These are phyloP conservation scores for Callocephalon fimbriatum DNA, from an alignment of 2,113 vertebrate species.

Conservation along the genomic window DNA sequence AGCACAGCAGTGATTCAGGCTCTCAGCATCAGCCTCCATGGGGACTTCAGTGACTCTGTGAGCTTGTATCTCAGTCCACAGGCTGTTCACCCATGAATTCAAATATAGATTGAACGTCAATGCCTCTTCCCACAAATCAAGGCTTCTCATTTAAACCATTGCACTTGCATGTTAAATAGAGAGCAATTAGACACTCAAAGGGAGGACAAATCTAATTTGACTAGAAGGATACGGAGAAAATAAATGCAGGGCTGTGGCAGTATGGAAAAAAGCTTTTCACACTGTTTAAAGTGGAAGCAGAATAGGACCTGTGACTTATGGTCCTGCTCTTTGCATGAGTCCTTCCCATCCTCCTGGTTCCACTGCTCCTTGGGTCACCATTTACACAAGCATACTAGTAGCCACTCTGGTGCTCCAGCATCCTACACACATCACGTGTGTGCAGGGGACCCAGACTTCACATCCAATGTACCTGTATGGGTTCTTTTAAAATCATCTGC, in stretches of 20 bases:
- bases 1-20: neutral
- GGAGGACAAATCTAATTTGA: slow-evolving; percentile 38
- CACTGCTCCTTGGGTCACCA: neutral
- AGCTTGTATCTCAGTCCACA: neutral
- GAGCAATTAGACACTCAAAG: slow-evolving; percentile 42
- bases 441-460: neutral
- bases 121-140: slow-evolving; percentile 28
- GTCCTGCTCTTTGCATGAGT: neutral
- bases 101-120: slow-evolving; percentile 12
- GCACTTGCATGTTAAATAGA: slow-evolving; percentile 31
- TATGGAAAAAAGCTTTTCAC: neutral
- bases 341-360: neutral
- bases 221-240: slow-evolving; percentile 15
- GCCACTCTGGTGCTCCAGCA: neutral
- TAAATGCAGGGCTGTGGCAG: neutral
- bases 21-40: neutral
- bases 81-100: neutral
- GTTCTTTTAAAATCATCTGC: neutral
- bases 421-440: accelerated
- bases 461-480: neutral
- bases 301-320: neutral
- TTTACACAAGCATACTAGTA: neutral
- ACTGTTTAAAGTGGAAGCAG: neutral
- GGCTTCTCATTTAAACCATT: slow-evolving; percentile 16
- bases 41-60: neutral